Evolutionary conservation across 2,888 invertebrate genomes (phyloP).

Genomic region (Myathropa florea): DNA sequence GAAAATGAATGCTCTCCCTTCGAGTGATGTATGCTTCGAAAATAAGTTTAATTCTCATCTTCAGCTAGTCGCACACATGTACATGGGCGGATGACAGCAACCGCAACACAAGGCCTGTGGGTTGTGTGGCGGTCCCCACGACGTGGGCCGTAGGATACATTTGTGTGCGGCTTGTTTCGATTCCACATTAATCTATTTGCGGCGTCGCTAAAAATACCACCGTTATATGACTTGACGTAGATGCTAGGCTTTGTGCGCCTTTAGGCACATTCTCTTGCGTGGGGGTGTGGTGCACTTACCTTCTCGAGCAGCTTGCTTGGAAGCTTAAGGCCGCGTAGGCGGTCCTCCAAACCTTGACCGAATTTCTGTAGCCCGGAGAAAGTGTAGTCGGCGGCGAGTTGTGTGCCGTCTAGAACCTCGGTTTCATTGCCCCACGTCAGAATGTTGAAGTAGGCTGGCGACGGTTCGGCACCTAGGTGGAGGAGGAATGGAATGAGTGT

Average conservation of each 20-base stretch:
- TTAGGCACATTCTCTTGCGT: not conserved
- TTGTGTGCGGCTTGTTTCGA: not conserved
- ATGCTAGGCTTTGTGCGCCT: slow-evolving; percentile 11
- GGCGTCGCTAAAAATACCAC: slow-evolving; percentile 24
- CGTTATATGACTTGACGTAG: slow-evolving; percentile 17
- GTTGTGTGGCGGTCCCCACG: not conserved
- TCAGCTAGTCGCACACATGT: not conserved
- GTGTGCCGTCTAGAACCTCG: slow-evolving; percentile 93
- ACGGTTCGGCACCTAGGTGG: slow-evolving; percentile 92
- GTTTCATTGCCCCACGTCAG: slow-evolving; percentile 93
- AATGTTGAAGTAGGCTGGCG: slow-evolving; percentile 95
- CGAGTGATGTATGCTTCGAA: slow-evolving; percentile 25
- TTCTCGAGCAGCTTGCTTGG: slow-evolving; percentile 93
- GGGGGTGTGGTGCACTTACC: slow-evolving; percentile 81
- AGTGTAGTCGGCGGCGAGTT: slow-evolving; percentile 96
- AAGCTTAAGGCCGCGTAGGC: slow-evolving; percentile 90
- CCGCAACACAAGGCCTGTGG: not conserved
- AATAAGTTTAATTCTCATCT: slow-evolving; percentile 22
- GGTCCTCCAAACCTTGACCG: slow-evolving; percentile 95
- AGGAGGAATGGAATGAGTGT: not conserved
- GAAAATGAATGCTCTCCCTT: slow-evolving; percentile 61
- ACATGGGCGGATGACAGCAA: not conserved
- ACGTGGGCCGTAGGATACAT: slow-evolving; percentile 27
- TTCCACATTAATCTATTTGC: slow-evolving; percentile 33
- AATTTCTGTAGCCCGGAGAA: slow-evolving; percentile 97